Evolutionary conservation across 53 echinoderm and acorn worm genomes (phyloP), one percentile per base, ranked within the genome.

Genomic region (Paelopatides confundens): DNA sequence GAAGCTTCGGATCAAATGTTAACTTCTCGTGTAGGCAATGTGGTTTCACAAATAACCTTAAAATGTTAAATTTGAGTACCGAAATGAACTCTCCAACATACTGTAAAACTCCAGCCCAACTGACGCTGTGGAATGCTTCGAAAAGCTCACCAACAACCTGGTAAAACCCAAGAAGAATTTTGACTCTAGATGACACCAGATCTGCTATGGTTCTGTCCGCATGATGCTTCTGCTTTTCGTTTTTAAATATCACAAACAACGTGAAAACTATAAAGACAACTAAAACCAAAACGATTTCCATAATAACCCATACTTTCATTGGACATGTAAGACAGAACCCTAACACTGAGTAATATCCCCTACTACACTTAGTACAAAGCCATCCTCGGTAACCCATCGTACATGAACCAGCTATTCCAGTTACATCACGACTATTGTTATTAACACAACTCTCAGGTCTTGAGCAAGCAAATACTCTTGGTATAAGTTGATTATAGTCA

Each of bases 341-440:
- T 6, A 76, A 23, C 1, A 76, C 50, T 0, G 43, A 40, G 24
- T 76, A 76, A 11, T 26, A 76, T 0, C 24, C 46, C 27, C 26
- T 24, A 17, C 38, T 35, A 24, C 76, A 76, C n/a, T 76, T 40
- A 15, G 24, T 46, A 37, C 76, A 76, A 2, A 76, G 50, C 76
- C 76, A 76, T 0, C 76, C 76, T 48, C 50, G 17, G 28, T 76
- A 76, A n/a, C 76, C 76, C n/a, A 21, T 7, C 65, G 65, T 15
- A 11, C 76, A 76, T 7, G 24, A 36, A 17, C 76, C 76, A 28
- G 35, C 17, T 14, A 76, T 48, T 28, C 43, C 39, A 14, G 13
- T 27, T 21, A 46, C 24, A 26, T 10, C 2, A 43, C n/a, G 29
- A n/a, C 76, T 76, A 28, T 49, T 27, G 24, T 46, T 48, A 46